phyloP scores from a whole-genome alignment of 2,113 vertebrate species.

The Bubo scandiacus region DNA sequence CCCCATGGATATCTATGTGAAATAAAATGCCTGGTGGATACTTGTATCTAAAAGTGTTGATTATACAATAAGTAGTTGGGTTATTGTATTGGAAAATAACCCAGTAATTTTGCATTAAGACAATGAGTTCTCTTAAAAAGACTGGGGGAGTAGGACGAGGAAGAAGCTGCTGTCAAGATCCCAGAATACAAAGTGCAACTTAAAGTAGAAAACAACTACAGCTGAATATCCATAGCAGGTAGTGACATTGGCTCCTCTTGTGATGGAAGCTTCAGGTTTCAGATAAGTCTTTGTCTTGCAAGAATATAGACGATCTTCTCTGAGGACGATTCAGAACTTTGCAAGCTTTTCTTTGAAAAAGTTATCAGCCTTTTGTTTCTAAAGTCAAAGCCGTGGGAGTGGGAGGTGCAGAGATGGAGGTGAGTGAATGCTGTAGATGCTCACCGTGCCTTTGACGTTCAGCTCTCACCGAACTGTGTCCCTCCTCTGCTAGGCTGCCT shows the following conservation, averaged over 20 bases:
- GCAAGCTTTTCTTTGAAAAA: not conserved
- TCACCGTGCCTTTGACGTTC: not conserved
- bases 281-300: not conserved
- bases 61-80: not conserved
- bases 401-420: rapidly evolving
- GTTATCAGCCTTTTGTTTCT: not conserved
- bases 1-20: not conserved
- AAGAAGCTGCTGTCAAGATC: not conserved
- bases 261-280: not conserved
- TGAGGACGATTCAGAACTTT: not conserved
- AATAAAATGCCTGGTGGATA: not conserved
- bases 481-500: not conserved
- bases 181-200: not conserved
- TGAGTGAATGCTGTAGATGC: not conserved
- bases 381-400: not conserved
- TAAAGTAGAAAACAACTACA: not conserved
- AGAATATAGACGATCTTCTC: not conserved
- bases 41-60: not conserved
- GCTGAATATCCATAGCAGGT: not conserved
- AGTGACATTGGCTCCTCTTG: not conserved
- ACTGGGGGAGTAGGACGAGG: rapidly evolving
- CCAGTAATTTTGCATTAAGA: not conserved
- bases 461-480: not conserved
- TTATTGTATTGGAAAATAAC: not conserved
- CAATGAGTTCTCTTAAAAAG: not conserved